These are phyloP conservation scores for Euglossa dilemma DNA, from an alignment of 1,140 invertebrate species.

Conservation along the genomic window DNA sequence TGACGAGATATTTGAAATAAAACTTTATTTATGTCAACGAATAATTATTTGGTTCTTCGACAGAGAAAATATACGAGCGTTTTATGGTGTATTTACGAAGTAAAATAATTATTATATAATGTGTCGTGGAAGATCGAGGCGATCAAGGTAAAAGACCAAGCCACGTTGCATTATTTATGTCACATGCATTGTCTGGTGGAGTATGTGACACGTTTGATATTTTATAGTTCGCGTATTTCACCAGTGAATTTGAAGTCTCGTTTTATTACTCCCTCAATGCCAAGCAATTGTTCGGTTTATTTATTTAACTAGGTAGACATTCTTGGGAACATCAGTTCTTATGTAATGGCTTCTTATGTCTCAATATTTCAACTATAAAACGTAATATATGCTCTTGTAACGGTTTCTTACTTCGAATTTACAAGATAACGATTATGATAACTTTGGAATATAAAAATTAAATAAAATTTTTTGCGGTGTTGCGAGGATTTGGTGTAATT, in stretches of 20 bases:
- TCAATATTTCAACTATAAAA: background rate
- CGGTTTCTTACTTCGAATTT: background rate
- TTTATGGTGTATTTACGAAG: background rate
- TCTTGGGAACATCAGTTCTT: too few relatives aligned
- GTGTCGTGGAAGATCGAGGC: background rate
- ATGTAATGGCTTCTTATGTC: background rate
- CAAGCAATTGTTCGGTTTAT: background rate
- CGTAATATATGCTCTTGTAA: background rate
- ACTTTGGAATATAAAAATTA: too few relatives aligned
- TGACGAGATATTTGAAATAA: background rate
- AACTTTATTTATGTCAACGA: background rate
- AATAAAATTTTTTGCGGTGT: too few relatives aligned
- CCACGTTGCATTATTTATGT: background rate
- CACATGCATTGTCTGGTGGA: background rate
- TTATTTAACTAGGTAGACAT: too few relatives aligned
- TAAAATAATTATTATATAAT: background rate
- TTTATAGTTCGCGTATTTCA: background rate
- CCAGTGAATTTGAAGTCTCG: background rate
- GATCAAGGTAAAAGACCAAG: background rate
- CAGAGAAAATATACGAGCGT: background rate
- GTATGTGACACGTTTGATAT: background rate
- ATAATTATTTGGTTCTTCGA: background rate
- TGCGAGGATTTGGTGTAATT: too few relatives aligned
- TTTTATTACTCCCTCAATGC: background rate
- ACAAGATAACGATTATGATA: too few relatives aligned